Evolutionary conservation across 1,140 invertebrate species (phyloP).

Genomic region (Pogonus chalceus): DNA sequence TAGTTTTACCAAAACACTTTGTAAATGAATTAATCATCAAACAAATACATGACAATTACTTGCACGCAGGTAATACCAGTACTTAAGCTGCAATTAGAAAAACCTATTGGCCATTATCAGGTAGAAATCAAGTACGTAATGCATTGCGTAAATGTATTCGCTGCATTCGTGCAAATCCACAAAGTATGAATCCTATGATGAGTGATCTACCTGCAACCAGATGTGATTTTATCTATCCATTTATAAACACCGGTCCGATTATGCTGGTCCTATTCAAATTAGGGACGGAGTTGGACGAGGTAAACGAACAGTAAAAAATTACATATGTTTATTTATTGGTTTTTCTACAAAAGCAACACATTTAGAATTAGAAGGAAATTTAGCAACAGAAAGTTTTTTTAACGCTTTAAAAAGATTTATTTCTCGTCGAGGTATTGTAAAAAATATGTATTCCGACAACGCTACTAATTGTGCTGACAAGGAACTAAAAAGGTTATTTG

Average conservation of each 20-base stretch:
- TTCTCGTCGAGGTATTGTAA: too few species aligned
- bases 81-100: too few species aligned
- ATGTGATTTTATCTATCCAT: constrained; percentile 13
- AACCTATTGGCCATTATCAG: constrained; percentile 23
- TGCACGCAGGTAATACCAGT: too few species aligned
- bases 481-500: too few species aligned
- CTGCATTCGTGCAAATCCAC: constrained; percentile 15
- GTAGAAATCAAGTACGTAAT: too few species aligned
- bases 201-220: too few species aligned
- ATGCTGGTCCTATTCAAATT: constrained; percentile 25
- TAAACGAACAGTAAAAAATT: constrained; percentile 22
- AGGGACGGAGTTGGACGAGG: constrained; percentile 16
- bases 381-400: constrained; percentile 24
- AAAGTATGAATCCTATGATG: too few species aligned
- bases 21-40: too few species aligned
- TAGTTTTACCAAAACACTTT: too few species aligned
- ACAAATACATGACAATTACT: too few species aligned
- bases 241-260: constrained; percentile 33
- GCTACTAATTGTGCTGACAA: too few species aligned
- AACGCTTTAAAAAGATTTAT: constrained; percentile 26
- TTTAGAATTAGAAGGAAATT: constrained; percentile 28
- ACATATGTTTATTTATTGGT: constrained; percentile 32
- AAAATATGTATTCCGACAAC: too few species aligned
- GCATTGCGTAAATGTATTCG: constrained; percentile 16
- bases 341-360: constrained; percentile 30